Percentiles rank a stretch among this genome's conserved stretches.
Conservation (phyloP, 2,888 invertebrate genomes). For the Tinea semifulvella region DNA sequence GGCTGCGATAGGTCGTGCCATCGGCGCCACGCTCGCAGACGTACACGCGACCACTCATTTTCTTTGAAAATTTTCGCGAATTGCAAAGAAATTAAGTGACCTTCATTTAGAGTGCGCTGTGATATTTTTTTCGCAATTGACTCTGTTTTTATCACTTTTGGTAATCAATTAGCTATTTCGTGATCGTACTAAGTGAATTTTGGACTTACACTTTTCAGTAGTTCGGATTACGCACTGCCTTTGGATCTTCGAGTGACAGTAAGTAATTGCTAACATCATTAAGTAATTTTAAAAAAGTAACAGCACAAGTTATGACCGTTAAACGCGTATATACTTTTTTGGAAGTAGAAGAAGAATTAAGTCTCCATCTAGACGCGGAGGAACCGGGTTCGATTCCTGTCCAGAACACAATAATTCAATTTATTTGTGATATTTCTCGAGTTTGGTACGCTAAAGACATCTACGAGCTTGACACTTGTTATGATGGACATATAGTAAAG, state of each 20-base stretch:
- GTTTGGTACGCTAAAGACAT: too few species aligned
- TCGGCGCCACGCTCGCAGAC: conserved; percentile 59
- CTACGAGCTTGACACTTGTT: too few species aligned
- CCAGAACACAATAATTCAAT: too few species aligned
- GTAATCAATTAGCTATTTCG: conserved; percentile 37
- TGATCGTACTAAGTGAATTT: conserved; percentile 53
- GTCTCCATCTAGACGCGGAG: too few species aligned
- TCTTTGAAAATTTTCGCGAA: conserved; percentile 60
- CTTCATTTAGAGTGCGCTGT: conserved; percentile 44
- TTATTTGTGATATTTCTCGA: too few species aligned
- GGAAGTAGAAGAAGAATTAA: too few species aligned
- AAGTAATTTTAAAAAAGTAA: too few species aligned
- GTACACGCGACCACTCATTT: conserved; percentile 44
- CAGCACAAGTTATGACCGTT: too few species aligned
- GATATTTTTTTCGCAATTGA: conserved; percentile 32
- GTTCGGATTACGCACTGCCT: conserved; percentile 50
- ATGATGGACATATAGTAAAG: too few species aligned
- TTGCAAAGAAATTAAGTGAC: conserved; percentile 62
- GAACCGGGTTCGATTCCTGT: too few species aligned
- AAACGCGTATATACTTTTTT: too few species aligned
- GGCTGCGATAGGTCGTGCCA: conserved; percentile 61
- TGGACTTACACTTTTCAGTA: conserved; percentile 41
- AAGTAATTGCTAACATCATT: too few species aligned
- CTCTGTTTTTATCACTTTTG: conserved; percentile 38
- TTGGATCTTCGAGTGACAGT: not conserved